Percentiles rank a stretch among this genome's conserved stretches.
These are phyloP conservation scores for Elysia chlorotica DNA, from an alignment of 1,140 invertebrate genomes.

Conservation along the genomic window DNA sequence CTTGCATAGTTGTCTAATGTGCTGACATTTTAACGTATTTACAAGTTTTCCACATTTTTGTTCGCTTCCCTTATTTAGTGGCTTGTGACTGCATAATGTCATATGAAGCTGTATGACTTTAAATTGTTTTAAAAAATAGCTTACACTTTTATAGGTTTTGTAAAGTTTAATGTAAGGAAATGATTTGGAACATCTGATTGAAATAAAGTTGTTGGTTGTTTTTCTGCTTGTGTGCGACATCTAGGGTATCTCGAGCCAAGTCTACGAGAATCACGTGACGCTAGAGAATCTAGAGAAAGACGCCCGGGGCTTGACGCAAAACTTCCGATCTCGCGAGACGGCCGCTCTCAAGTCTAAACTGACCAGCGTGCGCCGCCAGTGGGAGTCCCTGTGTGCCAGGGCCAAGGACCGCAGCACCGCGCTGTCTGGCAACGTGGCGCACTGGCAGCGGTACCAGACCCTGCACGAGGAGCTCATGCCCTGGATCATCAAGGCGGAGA, in stretches of 20 bases:
- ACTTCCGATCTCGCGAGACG: constrained; percentile 56
- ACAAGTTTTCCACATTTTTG: no score
- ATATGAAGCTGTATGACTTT: no score
- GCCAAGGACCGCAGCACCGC: constrained; percentile 73
- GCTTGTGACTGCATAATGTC: no score
- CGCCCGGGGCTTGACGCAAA: constrained; percentile 72
- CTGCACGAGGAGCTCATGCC: constrained; percentile 80
- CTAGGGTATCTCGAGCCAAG: constrained; percentile 54
- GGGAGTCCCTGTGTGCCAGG: constrained; percentile 51
- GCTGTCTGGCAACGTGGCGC: constrained; percentile 76
- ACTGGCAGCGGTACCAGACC: constrained; percentile 85
- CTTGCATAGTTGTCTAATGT: no score
- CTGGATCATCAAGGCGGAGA: constrained; percentile 86
- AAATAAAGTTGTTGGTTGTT: no score
- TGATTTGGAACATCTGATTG: no score
- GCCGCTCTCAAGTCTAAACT: constrained; percentile 55
- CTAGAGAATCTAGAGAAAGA: constrained; percentile 78
- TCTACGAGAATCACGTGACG: constrained; percentile 72
- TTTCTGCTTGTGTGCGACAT: constrained; percentile 41
- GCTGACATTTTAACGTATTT: no score
- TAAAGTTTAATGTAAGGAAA: no score
- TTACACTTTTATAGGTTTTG: no score
- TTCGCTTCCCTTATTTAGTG: no score
- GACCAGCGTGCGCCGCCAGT: constrained; percentile 51
- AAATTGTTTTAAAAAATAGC: no score